These are phyloP conservation scores for Tortrix viridana DNA, from an alignment of 2,888 invertebrate genomes.

Conservation along the genomic window DNA sequence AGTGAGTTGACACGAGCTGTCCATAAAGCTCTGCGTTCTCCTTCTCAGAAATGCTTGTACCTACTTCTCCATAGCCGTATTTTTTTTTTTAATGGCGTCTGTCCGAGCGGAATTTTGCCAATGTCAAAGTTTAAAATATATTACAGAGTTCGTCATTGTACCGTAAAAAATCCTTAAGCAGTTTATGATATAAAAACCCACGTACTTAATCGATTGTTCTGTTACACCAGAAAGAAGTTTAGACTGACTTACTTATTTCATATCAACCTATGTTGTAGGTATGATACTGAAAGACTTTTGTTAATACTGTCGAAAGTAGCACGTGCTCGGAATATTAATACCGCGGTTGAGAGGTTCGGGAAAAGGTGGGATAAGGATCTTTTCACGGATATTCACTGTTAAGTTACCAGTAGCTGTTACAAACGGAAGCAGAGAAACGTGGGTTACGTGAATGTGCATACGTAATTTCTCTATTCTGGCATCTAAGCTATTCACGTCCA, in stretches of 20 bases:
- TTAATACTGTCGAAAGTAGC: constrained; percentile 17
- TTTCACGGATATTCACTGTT: constrained; percentile 30
- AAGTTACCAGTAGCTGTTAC: constrained; percentile 30
- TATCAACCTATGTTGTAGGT: neutral
- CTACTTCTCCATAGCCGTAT: neutral
- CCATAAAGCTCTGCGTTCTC: constrained; percentile 45
- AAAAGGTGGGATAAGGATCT: constrained; percentile 32
- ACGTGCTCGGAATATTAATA: constrained; percentile 24
- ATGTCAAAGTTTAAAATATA: no score
- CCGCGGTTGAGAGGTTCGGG: constrained; percentile 20
- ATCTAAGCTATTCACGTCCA: neutral
- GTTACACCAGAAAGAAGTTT: neutral
- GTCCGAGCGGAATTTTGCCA: no score
- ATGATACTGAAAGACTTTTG: neutral
- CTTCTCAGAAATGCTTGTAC: constrained; percentile 44
- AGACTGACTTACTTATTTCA: neutral
- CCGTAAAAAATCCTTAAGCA: no score
- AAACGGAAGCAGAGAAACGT: constrained; percentile 29
- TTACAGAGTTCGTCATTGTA: no score
- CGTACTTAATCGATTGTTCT: no score
- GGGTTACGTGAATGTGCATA: constrained; percentile 18
- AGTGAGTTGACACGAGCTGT: constrained; percentile 47
- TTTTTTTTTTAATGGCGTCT: no score
- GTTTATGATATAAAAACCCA: no score
- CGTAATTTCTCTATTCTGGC: constrained; percentile 8